phyloP scores from a whole-genome alignment of 92 coral and sea anemone species.

The Porites divaricata region DNA sequence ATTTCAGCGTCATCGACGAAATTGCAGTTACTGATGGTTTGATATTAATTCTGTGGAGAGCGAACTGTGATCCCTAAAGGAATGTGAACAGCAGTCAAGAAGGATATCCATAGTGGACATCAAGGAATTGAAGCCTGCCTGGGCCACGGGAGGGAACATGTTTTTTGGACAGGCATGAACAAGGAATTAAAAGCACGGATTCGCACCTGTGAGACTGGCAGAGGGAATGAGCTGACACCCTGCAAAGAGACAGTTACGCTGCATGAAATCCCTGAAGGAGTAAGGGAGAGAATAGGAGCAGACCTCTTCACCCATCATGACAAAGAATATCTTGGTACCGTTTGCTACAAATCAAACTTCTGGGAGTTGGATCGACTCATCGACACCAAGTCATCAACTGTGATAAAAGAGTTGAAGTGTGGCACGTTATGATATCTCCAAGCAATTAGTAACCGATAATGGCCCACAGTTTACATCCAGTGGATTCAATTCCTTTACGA shows the following conservation, averaged over 20 bases:
- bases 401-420: not conserved
- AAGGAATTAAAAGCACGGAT: conserved; percentile 7
- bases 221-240: not conserved
- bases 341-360: conserved; percentile 13
- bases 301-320: conserved; percentile 2
- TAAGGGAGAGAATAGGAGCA: conserved; percentile 15
- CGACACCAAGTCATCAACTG: not conserved
- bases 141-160: conserved; percentile 5
- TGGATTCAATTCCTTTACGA: too few species aligned
- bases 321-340: conserved; percentile 16
- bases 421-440: not conserved
- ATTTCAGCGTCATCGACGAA: too few species aligned
- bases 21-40: too few species aligned
- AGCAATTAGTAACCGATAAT: not conserved
- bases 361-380: conserved; percentile 9
- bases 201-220: not conserved
- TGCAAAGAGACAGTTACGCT: too few species aligned
- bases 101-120: not conserved
- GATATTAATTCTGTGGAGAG: too few species aligned
- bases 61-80: too few species aligned
- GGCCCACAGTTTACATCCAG: too few species aligned
- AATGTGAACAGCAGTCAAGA: too few species aligned
- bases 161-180: conserved; percentile 36
- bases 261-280: not conserved
- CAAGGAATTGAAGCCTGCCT: conserved; percentile 16